Base-by-base conservation (phyloP, 1,140 invertebrate species). In the Aphis gossypii region DNA sequence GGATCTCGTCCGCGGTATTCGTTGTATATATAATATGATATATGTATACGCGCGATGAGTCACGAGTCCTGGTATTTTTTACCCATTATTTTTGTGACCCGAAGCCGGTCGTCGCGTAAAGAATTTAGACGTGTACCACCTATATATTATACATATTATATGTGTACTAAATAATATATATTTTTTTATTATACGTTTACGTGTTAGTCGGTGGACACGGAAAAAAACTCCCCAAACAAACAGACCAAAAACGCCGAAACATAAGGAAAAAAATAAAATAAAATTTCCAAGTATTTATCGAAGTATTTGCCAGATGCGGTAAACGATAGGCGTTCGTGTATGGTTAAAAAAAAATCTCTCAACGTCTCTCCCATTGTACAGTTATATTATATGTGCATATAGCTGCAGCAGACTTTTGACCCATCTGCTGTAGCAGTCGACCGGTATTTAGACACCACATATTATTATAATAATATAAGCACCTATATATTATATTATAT, bases 351-450 rank as follows among this genome's bases (percentile, higher is more conserved):
- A 84, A 84, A 84, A 41, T 51, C 48, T 41, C 82, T 84, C 20
- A 23, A 84, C 82, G 82, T 84, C 82, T 41, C 82, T 84, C 44
- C 86, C 46, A 88, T 88, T 88, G 86, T 88, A 88, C 48, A 88
- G 86, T 88, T 48, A 88, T 60, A 60, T 30, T 56, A 56, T 60
- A 60, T 68, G 30, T 68, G 30, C 60, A 68, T 68, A 68, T 48
- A 35, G 11, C 44, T n/a, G 44, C 86, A 88, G 44, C 86, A 88
- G 86, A 88, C 86, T 84, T 84, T 84, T 84, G 82, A 84, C 82
- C 82, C 35, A 84, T 84, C 82, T 84, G 38, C 60, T 41, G 21
- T 8, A 9, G 82, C 35, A 25, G 82, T 84, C 82, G 38, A 84
- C 38, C 38, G 82, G 82, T 84, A 84, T 84, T 84, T 41, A 44